Conservation (phyloP, 2,113 vertebrate species). For the Ivindomyrus marchei region DNA sequence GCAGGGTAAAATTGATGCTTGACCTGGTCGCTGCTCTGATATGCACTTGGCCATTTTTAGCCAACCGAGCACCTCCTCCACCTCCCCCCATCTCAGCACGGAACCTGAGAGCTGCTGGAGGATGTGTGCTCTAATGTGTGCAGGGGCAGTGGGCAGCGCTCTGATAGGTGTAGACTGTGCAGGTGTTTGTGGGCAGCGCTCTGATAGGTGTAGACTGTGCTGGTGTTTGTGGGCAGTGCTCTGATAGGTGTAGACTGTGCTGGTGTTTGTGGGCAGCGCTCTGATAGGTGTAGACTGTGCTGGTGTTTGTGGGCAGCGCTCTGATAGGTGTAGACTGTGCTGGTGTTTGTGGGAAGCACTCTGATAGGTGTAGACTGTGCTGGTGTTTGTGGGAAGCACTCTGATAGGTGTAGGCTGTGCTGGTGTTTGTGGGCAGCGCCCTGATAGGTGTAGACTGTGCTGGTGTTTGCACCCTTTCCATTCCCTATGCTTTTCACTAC, state of each 20-base stretch:
- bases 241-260: not conserved
- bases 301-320: not conserved
- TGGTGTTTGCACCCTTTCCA: not conserved
- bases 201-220: not conserved
- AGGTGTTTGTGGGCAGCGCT: not conserved
- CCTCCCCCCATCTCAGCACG: not conserved
- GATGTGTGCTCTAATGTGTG: not conserved
- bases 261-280: not conserved
- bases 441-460: too few relatives aligned
- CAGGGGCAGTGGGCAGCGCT: not conserved
- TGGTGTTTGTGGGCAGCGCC: too few relatives aligned
- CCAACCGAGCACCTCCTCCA: not conserved
- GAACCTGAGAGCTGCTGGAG: slow-evolving; percentile 1
- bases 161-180: not conserved
- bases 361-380: too few relatives aligned
- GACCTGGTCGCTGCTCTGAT: slow-evolving; percentile 33
- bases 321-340: too few relatives aligned
- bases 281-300: not conserved
- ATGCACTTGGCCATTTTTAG: slow-evolving; percentile 35
- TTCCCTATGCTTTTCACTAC: not conserved
- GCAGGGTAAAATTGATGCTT: slow-evolving; percentile 40
- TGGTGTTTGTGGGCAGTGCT: not conserved
- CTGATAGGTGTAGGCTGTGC: too few relatives aligned
- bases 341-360: too few relatives aligned
- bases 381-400: too few relatives aligned